These are phyloP conservation scores for Dynastes hyllus DNA, from an alignment of 2,888 invertebrate genomes.

Conservation along the genomic window DNA sequence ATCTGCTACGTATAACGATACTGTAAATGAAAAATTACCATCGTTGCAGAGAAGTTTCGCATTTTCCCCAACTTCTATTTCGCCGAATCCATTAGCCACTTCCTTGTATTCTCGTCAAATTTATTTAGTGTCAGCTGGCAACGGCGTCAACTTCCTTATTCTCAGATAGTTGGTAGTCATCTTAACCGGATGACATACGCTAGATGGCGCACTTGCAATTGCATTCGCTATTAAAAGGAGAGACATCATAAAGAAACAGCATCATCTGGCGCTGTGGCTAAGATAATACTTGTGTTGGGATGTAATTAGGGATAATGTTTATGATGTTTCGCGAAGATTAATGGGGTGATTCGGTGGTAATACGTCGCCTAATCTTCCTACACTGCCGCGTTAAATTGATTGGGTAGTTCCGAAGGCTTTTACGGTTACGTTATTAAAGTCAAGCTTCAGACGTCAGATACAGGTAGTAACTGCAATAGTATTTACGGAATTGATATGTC, in stretches of 20 bases:
- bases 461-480: too few species aligned
- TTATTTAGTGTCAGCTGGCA: too few species aligned
- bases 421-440: background rate
- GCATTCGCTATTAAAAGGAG: background rate
- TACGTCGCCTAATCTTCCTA: background rate
- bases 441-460: background rate
- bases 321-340: constrained; percentile 19
- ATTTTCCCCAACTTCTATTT: too few species aligned
- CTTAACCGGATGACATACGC: too few species aligned
- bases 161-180: too few species aligned
- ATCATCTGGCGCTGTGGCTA: background rate
- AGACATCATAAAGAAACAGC: background rate
- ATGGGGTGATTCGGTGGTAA: constrained; percentile 11
- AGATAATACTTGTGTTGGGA: constrained; percentile 2
- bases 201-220: background rate
- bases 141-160: too few species aligned
- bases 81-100: too few species aligned
- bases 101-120: too few species aligned
- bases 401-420: constrained; percentile 8
- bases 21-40: too few species aligned
- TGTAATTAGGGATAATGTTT: constrained; percentile 18
- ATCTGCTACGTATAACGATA: too few species aligned
- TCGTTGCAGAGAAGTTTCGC: too few species aligned
- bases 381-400: constrained; percentile 1
- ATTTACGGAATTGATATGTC: too few species aligned